Evolutionary conservation across 2,113 vertebrate genomes (phyloP), one percentile per base, ranked within the genome.

Genomic region (Phoxinus phoxinus): DNA sequence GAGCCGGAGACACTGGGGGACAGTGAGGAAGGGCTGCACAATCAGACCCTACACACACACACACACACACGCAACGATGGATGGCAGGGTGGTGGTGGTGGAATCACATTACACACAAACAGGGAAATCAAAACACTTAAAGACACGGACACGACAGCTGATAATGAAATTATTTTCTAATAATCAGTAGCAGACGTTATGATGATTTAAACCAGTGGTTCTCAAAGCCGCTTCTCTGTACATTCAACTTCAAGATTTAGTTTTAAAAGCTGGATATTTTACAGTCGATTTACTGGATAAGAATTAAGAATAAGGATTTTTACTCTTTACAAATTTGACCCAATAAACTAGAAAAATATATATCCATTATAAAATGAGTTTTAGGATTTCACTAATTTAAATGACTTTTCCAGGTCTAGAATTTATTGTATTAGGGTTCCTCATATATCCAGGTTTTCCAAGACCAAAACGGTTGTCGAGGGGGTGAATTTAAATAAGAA

Each of bases 1-100:
- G 93, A 92, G 94, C 92, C 69, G 94, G 94, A 88, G 94, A 95
- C 87, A 93, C 87, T 4, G 93, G 94, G 88, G 94, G 94, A 86
- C 92, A 93, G 91, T 92, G 92, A 92, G 93, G 85, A 91, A 91
- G 91, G 88, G 89, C 86, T 86, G 92, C 88, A 94, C 89, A 94
- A 84, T 94, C 94, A 27, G 92, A 92, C 94, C 95, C 95, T 96
- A 94, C 89, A 93, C 92, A 93, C 85, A 80, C 76, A 91, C 83
- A 90, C 41, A 85, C 41, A 87, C 71, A 71, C 44, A 82, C 44
- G 53, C 23, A 90, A 87, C 90, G 81, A 63, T 80, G 86, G 83
- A 87, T 78, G 83, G 91, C 77, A 74, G 89, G 87, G 80, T 81
- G 91, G 79, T 83, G 91, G 41, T 80, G 90, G 90, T 91, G 89